Conservation (phyloP, 1,140 invertebrate genomes). For the Epicauta chinensis region DNA sequence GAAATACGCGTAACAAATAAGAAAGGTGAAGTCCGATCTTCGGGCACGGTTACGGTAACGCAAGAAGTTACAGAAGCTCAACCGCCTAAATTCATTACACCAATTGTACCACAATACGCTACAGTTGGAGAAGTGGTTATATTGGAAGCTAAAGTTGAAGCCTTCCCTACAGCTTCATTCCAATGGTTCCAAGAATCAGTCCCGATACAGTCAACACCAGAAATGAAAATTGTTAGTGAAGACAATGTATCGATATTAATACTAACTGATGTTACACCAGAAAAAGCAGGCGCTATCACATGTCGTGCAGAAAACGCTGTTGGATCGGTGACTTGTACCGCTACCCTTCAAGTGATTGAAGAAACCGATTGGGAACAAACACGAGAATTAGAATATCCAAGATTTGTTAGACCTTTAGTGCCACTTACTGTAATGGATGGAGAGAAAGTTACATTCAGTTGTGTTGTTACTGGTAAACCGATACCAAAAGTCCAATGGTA, state of each 20-base stretch:
- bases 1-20: constrained; percentile 72
- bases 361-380: constrained; percentile 53
- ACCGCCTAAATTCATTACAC: constrained; percentile 68
- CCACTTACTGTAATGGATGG: constrained; percentile 86
- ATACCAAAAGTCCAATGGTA: constrained; percentile 78
- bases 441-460: constrained; percentile 74
- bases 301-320: constrained; percentile 83
- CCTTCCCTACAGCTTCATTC: constrained; percentile 73
- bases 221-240: constrained; percentile 63
- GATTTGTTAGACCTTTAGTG: constrained; percentile 64
- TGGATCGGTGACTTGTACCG: constrained; percentile 78
- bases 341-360: constrained; percentile 63
- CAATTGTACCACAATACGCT: constrained; percentile 64
- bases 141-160: constrained; percentile 69
- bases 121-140: constrained; percentile 69
- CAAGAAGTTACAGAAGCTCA: constrained; percentile 54
- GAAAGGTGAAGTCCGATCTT: constrained; percentile 69
- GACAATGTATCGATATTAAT: constrained; percentile 77
- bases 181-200: constrained; percentile 75
- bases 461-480: constrained; percentile 71
- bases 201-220: constrained; percentile 53
- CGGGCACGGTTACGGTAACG: constrained; percentile 61
- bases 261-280: constrained; percentile 66
- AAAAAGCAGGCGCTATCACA: constrained; percentile 72
- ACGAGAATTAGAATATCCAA: constrained; percentile 61